These are phyloP conservation scores for Eulemur rufifrons DNA, from an alignment of 2,113 vertebrate genomes.

Conservation along the genomic window DNA sequence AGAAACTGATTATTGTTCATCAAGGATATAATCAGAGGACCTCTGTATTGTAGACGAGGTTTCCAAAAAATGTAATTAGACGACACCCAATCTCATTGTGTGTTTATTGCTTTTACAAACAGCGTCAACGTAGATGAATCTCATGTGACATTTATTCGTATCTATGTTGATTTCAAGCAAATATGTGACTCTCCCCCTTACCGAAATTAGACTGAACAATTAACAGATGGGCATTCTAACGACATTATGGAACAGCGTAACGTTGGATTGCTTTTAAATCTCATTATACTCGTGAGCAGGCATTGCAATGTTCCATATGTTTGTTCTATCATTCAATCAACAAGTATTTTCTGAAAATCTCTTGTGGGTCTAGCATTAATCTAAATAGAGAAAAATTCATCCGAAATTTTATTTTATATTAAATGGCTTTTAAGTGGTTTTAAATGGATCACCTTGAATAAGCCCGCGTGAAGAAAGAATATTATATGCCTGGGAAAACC, in stretches of 20 bases:
- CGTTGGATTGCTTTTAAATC: not conserved
- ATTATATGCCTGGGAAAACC: not conserved
- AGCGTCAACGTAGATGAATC: not conserved
- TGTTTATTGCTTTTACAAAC: constrained; percentile 19
- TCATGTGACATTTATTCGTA: not conserved
- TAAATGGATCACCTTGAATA: not conserved
- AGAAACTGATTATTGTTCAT: not conserved
- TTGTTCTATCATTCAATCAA: not conserved
- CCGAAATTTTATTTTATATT: not conserved
- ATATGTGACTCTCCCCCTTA: not conserved
- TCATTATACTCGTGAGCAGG: rapidly evolving
- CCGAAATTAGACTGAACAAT: constrained; percentile 42
- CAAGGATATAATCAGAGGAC: not conserved
- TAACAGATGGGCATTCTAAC: constrained; percentile 40
- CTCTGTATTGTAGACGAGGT: not conserved
- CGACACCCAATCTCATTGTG: not conserved
- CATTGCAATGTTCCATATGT: rapidly evolving
- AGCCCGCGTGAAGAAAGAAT: not conserved
- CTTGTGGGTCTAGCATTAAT: not conserved
- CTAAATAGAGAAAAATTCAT: not conserved
- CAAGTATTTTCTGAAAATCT: not conserved
- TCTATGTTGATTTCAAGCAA: not conserved
- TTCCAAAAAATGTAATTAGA: constrained; percentile 16
- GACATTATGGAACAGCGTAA: not conserved
- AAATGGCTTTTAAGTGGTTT: not conserved